Conservation (phyloP, 2,888 invertebrate genomes). For the Mythimna vitellina region DNA sequence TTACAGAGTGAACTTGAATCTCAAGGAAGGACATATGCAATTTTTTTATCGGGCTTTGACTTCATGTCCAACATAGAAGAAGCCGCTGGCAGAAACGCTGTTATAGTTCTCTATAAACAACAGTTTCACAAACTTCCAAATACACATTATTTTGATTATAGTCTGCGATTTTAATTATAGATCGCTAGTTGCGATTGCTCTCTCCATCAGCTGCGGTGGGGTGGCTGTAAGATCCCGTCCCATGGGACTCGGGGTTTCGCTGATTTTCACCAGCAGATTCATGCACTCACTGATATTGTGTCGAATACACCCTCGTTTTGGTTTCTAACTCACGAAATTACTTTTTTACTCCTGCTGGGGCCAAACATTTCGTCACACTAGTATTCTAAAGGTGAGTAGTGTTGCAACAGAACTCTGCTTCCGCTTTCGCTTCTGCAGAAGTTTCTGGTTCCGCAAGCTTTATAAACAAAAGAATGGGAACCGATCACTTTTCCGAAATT, state of each 20-base stretch:
- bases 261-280: constrained; percentile 67
- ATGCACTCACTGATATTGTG: constrained; percentile 59
- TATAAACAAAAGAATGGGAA: too few relatives aligned
- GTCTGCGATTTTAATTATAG: constrained; percentile 71
- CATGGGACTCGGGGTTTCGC: constrained; percentile 66
- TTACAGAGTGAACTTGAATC: too few relatives aligned
- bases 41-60: too few relatives aligned
- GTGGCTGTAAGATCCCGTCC: constrained; percentile 59
- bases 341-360: constrained; percentile 7
- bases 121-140: constrained; percentile 16
- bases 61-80: too few relatives aligned
- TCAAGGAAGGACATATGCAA: too few relatives aligned
- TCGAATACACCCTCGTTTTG: constrained; percentile 12
- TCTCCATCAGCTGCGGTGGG: constrained; percentile 60
- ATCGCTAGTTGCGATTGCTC: constrained; percentile 64
- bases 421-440: too few relatives aligned
- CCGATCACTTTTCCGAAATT: too few relatives aligned
- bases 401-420: too few relatives aligned
- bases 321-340: not conserved
- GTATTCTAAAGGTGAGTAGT: too few relatives aligned
- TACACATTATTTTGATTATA: constrained; percentile 42
- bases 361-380: not conserved
- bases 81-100: too few relatives aligned
- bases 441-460: too few relatives aligned
- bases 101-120: not conserved